Evolutionary conservation across 2,797 vertebrate genomes (phyloP), one percentile per base, ranked within the genome.

Genomic region (Argentina silus): DNA sequence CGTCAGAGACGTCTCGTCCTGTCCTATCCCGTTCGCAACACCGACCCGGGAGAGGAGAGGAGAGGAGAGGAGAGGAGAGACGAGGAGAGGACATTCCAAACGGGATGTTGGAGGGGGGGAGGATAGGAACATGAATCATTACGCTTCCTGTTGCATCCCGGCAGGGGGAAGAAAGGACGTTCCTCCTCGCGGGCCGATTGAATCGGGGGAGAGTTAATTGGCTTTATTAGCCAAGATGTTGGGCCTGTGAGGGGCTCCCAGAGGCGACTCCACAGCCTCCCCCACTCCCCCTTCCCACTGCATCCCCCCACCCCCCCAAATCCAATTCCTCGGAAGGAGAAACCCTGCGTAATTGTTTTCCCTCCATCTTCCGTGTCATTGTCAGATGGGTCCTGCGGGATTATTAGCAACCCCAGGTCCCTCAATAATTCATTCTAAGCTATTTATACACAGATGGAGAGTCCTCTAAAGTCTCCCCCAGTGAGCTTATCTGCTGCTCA

Each of bases 381-480:
- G 92, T 93, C 86, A 88, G 90, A 93, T 92, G 90, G 90, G 92
- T 94, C 93, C 90, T 89, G 84, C 65, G 92, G 91, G 92, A 93
- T 95, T 93, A 94, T 94, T 94, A 93, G 93, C 91, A 92, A 93
- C 92, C 91, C 87, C 86, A 87, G 88, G 90, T 91, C 92, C 92
- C 91, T 95, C 91, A 93, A 93, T 93, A 93, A 94, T 94, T 94
- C 92, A 94, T 93, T 91, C 89, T 85, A 89, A 92, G 91, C 92
- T 95, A 94, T 95, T 95, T 93, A 93, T 94, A 94, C 88, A 93
- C 91, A 93, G 91, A 93, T 91, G 91, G 92, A 92, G 91, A 93
- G 93, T 93, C 91, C 90, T 93, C 92, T 91, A 93, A 93, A 92
- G 87, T 92, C 91, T 93, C 89, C 91, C 92, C 87, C 89, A 90